Conservation (phyloP, 2,888 invertebrate species). For the Ophraella communa region DNA sequence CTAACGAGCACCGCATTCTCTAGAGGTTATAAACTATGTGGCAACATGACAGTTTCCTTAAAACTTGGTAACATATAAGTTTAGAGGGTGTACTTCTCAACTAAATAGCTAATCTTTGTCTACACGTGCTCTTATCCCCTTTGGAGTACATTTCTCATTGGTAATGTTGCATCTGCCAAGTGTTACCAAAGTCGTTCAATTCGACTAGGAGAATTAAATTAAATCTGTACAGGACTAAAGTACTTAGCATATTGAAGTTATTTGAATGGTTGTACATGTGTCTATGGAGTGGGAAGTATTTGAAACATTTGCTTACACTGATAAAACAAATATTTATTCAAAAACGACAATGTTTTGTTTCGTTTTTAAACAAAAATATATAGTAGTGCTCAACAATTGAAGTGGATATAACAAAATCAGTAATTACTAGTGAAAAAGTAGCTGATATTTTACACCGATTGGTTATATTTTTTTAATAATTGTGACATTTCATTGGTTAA, state of each 20-base stretch:
- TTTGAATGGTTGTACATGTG: background rate
- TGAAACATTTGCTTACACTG: background rate
- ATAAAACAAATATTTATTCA: too few species aligned
- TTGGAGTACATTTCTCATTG: slow-evolving; percentile 3
- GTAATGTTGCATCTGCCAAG: slow-evolving; percentile 1
- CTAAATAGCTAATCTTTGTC: slow-evolving; percentile 11
- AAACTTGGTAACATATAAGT: slow-evolving; percentile 3
- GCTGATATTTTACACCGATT: too few species aligned
- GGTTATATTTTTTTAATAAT: too few species aligned
- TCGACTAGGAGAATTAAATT: background rate
- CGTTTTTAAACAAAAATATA: too few species aligned
- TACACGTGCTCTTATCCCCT: slow-evolving; percentile 12
- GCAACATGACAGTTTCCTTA: background rate
- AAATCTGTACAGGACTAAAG: slow-evolving; percentile 1
- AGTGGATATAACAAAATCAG: too few species aligned
- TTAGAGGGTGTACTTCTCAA: background rate
- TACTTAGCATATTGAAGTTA: slow-evolving; percentile 5
- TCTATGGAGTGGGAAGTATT: background rate
- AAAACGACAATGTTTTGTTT: background rate
- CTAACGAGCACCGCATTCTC: background rate
- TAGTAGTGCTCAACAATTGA: too few species aligned
- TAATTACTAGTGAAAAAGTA: too few species aligned
- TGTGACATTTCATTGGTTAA: too few species aligned
- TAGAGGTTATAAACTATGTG: background rate
- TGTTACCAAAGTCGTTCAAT: background rate